Evolutionary conservation across 2,888 invertebrate genomes (phyloP).

Genomic region (Mamestra brassicae): DNA sequence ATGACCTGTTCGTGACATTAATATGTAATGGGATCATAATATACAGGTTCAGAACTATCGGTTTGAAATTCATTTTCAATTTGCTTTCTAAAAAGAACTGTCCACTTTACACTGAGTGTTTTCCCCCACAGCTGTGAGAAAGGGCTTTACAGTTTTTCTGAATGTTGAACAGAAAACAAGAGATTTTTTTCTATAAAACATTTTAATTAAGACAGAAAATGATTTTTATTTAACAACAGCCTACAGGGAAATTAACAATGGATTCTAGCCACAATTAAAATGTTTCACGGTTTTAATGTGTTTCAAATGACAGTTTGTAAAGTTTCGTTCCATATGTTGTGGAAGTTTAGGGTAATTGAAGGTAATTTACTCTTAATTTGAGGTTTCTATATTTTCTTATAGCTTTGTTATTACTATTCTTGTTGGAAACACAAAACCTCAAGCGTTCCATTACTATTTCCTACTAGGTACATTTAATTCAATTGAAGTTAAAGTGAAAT

Average conservation of each 20-base stretch:
- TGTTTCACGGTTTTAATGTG: constrained; percentile 60
- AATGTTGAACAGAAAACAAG: constrained; percentile 17
- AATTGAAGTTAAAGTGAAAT: constrained; percentile 52
- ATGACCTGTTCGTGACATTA: constrained; percentile 43
- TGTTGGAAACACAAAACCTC: constrained; percentile 36
- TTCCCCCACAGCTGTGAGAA: constrained; percentile 14
- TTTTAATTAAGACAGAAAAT: constrained; percentile 42
- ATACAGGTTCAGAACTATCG: constrained; percentile 20
- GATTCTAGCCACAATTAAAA: constrained; percentile 61
- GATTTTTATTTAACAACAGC: constrained; percentile 39
- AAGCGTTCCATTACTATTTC: constrained; percentile 28
- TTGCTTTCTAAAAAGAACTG: constrained; percentile 19
- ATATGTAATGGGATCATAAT: constrained; percentile 31
- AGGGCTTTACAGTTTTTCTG: constrained; percentile 19
- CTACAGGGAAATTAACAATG: constrained; percentile 50
- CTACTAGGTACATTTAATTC: constrained; percentile 31
- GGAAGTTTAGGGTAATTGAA: constrained; percentile 50
- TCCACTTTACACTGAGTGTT: constrained; percentile 9
- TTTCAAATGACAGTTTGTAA: constrained; percentile 65
- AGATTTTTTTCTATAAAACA: constrained; percentile 17
- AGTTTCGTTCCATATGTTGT: constrained; percentile 51
- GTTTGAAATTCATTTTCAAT: constrained; percentile 33
- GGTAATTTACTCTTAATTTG: constrained; percentile 56
- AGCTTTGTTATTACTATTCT: constrained; percentile 33
- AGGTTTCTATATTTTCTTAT: constrained; percentile 43